phyloP scores from a whole-genome alignment of 1,140 invertebrate genomes.

The Mactra quadrangularis region DNA sequence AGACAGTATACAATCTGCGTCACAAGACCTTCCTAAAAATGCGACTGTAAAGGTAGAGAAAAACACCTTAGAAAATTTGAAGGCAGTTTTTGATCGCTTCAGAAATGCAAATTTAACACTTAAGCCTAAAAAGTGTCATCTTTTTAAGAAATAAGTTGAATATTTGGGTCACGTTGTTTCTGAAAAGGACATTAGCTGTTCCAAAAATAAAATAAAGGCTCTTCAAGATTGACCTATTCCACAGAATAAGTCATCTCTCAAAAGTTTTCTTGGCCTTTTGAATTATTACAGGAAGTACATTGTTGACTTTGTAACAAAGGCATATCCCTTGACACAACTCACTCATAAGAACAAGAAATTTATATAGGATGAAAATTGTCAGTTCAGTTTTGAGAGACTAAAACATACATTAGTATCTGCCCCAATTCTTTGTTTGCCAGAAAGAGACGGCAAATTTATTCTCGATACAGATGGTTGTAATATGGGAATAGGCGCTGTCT shows the following conservation, averaged over 20 bases:
- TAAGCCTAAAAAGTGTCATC: slow-evolving; percentile 46
- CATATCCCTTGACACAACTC: not conserved
- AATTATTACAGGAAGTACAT: slow-evolving; percentile 40
- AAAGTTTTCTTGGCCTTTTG: slow-evolving; percentile 27
- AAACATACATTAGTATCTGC: slow-evolving; percentile 5
- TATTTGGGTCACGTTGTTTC: slow-evolving; percentile 40
- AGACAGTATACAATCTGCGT: not conserved
- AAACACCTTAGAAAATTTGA: slow-evolving; percentile 30
- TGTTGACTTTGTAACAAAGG: not conserved
- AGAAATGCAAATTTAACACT: slow-evolving; percentile 15
- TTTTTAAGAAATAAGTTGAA: slow-evolving; percentile 37
- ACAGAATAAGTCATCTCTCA: not conserved
- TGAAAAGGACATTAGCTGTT: slow-evolving; percentile 24
- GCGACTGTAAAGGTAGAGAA: too few relatives aligned
- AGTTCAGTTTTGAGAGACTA: slow-evolving; percentile 39
- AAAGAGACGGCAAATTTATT: slow-evolving; percentile 19
- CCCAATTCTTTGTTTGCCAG: slow-evolving; percentile 9
- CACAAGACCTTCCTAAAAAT: too few relatives aligned
- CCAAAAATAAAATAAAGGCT: slow-evolving; percentile 17
- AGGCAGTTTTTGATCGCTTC: slow-evolving; percentile 14
- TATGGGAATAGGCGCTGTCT: slow-evolving; percentile 21
- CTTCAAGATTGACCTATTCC: slow-evolving; percentile 29
- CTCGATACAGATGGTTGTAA: slow-evolving; percentile 39
- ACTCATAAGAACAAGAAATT: slow-evolving; percentile 22
- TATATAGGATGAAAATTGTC: slow-evolving; percentile 26